Evolutionary conservation across 2,888 invertebrate genomes (phyloP), one percentile per base, ranked within the genome.

Genomic region (Drosophila ochracea): DNA sequence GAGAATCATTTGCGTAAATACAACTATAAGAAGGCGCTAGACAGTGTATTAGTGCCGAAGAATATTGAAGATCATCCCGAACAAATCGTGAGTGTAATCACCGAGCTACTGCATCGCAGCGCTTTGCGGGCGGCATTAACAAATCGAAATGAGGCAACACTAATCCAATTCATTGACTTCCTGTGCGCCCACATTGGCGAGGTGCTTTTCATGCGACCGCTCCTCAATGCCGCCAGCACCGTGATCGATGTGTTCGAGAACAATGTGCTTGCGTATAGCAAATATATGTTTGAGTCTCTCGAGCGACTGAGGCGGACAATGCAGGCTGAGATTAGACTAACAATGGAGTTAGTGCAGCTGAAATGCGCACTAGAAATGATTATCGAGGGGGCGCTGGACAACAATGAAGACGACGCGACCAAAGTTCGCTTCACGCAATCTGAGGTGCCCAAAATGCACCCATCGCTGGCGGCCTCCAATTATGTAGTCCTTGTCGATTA

Each of bases 21-120:
- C 94, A 95, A 97, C 86, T 97, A 97, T 92, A 95, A 95, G 2
- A 96, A 96, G 94, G 98, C 98, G 0, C 93, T 99, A 21, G 96
- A 97, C 89, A 93, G 93, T 58, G 97, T 96, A 21, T 92, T 98
- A 81, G 89, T 93, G 58, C 94, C 94, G 19, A 94, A 94, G 87
- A 94, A 95, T 19, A 92, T 94, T 1, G 95, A 94, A 43, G 96
- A 95, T 89, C 94, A 93, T 47, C 98, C 99, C 0, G 96, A 97
- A 83, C 94, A 96, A 31, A 96, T 97, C 1, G 95, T 97, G 37
- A 95, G 96, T 59, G 94, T 98, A 9, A 94, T 99, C 88, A 97
- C 97, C 92, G 99, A 99, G 93, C 94, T 99, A 73, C 96, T 97
- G n/a, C 95, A 97, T 88, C 95, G 98, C 66, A 96, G 96, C 91